phyloP scores from a whole-genome alignment of 2,113 vertebrate genomes.

The human region DNA sequence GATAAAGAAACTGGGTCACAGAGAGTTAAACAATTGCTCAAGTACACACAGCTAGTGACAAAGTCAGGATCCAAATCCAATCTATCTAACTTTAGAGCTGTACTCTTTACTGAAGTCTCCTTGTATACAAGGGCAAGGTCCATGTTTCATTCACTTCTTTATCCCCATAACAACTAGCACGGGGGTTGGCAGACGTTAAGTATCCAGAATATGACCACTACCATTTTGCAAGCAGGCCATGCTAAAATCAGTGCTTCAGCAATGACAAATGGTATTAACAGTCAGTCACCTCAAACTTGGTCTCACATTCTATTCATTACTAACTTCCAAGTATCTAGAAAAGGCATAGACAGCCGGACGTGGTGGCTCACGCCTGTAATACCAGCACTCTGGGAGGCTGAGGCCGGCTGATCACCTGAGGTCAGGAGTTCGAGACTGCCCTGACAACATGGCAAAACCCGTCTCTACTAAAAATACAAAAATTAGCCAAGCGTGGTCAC shows the following conservation, averaged over 20 bases:
- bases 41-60: background rate
- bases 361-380: too few relatives aligned
- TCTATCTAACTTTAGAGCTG: background rate
- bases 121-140: background rate
- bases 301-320: conserved; percentile 26
- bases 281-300: background rate
- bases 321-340: conserved; percentile 20
- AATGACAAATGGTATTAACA: background rate
- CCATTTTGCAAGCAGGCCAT: background rate
- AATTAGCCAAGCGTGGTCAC: too few relatives aligned
- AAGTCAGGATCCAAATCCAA: background rate
- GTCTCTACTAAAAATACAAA: too few relatives aligned
- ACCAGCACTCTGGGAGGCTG: too few relatives aligned
- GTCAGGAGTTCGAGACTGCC: too few relatives aligned
- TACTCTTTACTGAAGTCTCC: background rate
- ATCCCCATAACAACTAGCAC: background rate
- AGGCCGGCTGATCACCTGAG: too few relatives aligned
- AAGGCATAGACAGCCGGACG: background rate
- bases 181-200: background rate
- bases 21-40: background rate
- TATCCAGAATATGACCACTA: conserved; percentile 3
- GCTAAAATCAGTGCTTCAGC: background rate
- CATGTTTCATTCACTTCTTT: conserved; percentile 22
- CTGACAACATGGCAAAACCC: too few relatives aligned
- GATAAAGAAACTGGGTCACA: background rate